Evolutionary conservation across 2,113 vertebrate species (phyloP).

Genomic region (Semnornis frantzii): DNA sequence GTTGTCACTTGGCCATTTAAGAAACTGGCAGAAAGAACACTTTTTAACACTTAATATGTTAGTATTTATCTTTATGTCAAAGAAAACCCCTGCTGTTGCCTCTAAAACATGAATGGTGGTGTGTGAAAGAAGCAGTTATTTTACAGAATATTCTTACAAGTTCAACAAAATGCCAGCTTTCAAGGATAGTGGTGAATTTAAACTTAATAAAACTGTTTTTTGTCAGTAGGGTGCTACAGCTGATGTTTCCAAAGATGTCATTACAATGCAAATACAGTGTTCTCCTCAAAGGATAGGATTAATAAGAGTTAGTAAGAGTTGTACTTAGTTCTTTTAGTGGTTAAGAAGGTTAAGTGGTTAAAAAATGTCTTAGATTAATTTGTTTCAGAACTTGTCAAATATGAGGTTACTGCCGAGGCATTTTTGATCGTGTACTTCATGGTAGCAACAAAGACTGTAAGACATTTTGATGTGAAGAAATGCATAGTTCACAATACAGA

Average conservation of each 20-base stretch:
- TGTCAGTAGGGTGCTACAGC: background rate
- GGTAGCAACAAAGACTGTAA: background rate
- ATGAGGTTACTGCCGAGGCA: background rate
- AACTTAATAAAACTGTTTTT: background rate
- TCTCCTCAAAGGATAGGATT: background rate
- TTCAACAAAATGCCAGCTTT: background rate
- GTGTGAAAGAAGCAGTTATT: background rate
- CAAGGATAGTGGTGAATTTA: background rate
- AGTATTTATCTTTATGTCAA: background rate
- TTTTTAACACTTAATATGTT: background rate
- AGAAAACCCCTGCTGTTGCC: background rate
- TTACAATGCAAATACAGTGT: background rate
- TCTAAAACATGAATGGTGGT: background rate
- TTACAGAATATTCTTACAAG: background rate
- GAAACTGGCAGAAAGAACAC: background rate
- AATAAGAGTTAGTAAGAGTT: background rate
- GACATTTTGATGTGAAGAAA: background rate
- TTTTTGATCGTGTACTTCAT: background rate
- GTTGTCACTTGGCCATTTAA: background rate
- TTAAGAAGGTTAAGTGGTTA: background rate
- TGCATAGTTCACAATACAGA: background rate
- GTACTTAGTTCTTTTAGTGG: background rate
- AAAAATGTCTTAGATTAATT: background rate
- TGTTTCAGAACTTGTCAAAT: background rate
- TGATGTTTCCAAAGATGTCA: background rate